Percentiles rank a stretch among this genome's conserved stretches.
phyloP scores from a whole-genome alignment of 2,113 vertebrate genomes.

The Chlorodrepanis virens region DNA sequence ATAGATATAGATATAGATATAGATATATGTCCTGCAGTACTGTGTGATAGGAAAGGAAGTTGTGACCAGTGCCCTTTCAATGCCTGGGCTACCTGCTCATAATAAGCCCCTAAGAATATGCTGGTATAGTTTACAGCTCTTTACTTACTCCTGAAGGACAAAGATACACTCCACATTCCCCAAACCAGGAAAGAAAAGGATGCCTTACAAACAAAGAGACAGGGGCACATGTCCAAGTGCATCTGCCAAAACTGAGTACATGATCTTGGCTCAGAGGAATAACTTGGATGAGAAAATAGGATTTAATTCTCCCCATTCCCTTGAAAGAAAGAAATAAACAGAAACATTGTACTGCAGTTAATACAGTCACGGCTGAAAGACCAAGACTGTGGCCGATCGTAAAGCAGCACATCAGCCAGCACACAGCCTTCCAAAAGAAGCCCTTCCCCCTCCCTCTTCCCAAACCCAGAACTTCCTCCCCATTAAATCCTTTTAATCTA shows the following conservation, averaged over 20 bases:
- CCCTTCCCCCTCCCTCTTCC: not conserved
- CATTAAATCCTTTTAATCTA: not conserved
- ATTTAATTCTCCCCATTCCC: not conserved
- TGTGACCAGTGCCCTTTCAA: not conserved
- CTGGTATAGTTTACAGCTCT: not conserved
- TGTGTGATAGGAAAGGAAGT: not conserved
- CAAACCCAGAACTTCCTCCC: not conserved
- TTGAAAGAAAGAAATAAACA: not conserved
- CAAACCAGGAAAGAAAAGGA: not conserved
- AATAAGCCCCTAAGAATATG: not conserved
- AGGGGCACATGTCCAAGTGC: not conserved
- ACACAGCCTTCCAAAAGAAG: not conserved
- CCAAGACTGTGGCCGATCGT: fast-evolving
- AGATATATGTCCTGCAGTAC: not conserved
- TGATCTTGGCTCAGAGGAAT: not conserved
- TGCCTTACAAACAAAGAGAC: not conserved
- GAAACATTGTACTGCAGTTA: not conserved
- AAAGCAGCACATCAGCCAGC: not conserved
- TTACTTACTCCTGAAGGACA: not conserved
- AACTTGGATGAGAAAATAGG: not conserved
- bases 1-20: too few relatives aligned
- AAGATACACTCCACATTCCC: not conserved
- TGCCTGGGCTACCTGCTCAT: not conserved
- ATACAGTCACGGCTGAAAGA: not conserved
- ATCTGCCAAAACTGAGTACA: not conserved